Evolutionary conservation across 2,113 vertebrate species (phyloP), one percentile per base, ranked within the genome.

Genomic region (Gnathonemus echidnorhynchus): DNA sequence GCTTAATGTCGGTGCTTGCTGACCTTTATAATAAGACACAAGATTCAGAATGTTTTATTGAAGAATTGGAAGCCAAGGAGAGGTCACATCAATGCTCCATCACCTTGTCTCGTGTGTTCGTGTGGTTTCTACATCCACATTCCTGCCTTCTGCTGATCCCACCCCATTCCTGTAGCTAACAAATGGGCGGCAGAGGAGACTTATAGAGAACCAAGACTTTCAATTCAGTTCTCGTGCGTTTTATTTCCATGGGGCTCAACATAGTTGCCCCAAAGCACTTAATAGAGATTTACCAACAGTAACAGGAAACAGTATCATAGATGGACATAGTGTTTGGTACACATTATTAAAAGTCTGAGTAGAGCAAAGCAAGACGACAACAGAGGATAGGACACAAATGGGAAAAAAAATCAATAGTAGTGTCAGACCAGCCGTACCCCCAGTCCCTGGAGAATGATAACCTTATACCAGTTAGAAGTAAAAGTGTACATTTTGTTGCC

Each of bases 281-380:
- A 80, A 80, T 80, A 80, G 31, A 80, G 74, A 80, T 80, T 80
- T 80, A 80, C 31, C 35, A 80, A 80, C 74, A 80, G 70, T 35
- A 77, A 77, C 70, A 77, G 35, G 70, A 77, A 77, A 77, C 3
- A 35, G 35, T 35, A 80, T 80, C 74, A 42, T 80, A 35, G 35
- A 80, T 42, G 74, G 74, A 80, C 17, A 77, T 77, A 35, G 74
- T 80, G 74, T 80, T 80, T 80, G 35, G 35, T 42, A 39, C 70
- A 77, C 74, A 80, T 35, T 17, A 80, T 80, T 39, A 80, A 80
- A 42, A 42, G 35, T 80, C 31, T 80, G 74, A 80, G 13, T 39
- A 31, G 35, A 42, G 39, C 74, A 42, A 42, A 42, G 74, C 35
- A 42, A 42, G 31, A 19, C 11, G 13, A 80, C 31, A 80, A 42